Percentiles rank a stretch among this genome's conserved stretches.
These are phyloP conservation scores for Lingula anatina DNA, from an alignment of 2,888 invertebrate species.

Conservation along the genomic window DNA sequence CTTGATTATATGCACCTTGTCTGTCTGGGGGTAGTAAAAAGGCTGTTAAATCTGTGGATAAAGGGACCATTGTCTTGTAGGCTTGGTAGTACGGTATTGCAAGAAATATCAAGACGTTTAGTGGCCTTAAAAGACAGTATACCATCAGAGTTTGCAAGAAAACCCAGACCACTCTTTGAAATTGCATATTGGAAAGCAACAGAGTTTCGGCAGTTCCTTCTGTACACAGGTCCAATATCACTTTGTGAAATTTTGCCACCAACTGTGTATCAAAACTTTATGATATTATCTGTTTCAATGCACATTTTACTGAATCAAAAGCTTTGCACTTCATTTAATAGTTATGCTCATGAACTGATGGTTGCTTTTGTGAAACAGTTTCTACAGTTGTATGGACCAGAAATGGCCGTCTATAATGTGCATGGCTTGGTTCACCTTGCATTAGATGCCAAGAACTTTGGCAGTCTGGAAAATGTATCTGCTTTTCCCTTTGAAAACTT, in stretches of 20 bases:
- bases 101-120: slow-evolving; percentile 7
- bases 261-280: slow-evolving; percentile 16
- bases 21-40: slow-evolving; percentile 31
- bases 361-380: slow-evolving; percentile 24
- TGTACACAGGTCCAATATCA: slow-evolving; percentile 28
- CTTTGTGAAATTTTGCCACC: slow-evolving; percentile 14
- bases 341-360: slow-evolving; percentile 20
- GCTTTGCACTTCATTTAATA: slow-evolving; percentile 14
- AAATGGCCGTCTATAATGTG: too few species aligned
- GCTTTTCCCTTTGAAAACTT: too few species aligned
- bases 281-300: slow-evolving; percentile 16
- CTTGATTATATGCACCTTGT: slow-evolving; percentile 37
- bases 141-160: slow-evolving; percentile 26
- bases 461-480: too few species aligned
- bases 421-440: too few species aligned
- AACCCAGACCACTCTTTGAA: slow-evolving; percentile 22
- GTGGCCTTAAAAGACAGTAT: too few species aligned
- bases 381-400: too few species aligned
- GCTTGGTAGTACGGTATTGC: slow-evolving; percentile 3
- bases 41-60: slow-evolving; percentile 26
- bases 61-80: slow-evolving; percentile 16
- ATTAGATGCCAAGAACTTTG: too few species aligned
- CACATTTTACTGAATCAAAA: slow-evolving; percentile 17
- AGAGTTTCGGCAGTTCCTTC: slow-evolving; percentile 26
- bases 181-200: slow-evolving; percentile 31